A percentile compares a stretch with the other conserved stretches of the same genome.
Evolutionary conservation across 2,113 vertebrate genomes (phyloP).

Genomic region (Odontophorus gujanensis): DNA sequence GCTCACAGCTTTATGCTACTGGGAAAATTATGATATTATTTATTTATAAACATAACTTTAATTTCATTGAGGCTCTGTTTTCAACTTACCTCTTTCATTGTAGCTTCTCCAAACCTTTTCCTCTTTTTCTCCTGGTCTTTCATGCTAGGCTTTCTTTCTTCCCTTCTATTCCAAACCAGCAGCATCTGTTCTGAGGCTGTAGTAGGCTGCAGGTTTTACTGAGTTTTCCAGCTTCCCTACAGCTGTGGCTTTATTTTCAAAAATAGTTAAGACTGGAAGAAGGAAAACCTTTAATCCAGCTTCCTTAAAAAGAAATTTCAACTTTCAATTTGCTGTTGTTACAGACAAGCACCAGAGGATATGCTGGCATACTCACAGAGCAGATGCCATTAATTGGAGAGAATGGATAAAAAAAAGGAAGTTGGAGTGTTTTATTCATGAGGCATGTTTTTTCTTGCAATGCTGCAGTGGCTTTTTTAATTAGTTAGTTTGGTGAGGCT

Average conservation of each 20-base stretch:
- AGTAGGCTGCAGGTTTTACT: neutral
- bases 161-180: neutral
- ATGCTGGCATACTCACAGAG: neutral
- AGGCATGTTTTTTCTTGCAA: neutral
- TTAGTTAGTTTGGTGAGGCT: neutral
- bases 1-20: neutral
- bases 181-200: neutral
- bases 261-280: constrained; percentile 2
- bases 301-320: neutral
- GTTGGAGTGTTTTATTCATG: neutral
- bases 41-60: neutral
- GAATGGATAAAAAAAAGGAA: neutral
- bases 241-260: neutral
- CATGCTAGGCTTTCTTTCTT: neutral
- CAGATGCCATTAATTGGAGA: neutral
- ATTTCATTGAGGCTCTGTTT: neutral
- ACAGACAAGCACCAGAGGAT: neutral
- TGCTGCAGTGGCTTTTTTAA: neutral
- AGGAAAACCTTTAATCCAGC: constrained; percentile 2
- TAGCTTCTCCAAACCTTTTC: neutral
- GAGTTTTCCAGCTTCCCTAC: neutral
- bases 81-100: neutral
- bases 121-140: neutral
- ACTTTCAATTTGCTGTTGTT: constrained; percentile 9
- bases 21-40: neutral